Evolutionary conservation across 2,113 vertebrate species (phyloP).

Genomic region (Galemys pyrenaicus): DNA sequence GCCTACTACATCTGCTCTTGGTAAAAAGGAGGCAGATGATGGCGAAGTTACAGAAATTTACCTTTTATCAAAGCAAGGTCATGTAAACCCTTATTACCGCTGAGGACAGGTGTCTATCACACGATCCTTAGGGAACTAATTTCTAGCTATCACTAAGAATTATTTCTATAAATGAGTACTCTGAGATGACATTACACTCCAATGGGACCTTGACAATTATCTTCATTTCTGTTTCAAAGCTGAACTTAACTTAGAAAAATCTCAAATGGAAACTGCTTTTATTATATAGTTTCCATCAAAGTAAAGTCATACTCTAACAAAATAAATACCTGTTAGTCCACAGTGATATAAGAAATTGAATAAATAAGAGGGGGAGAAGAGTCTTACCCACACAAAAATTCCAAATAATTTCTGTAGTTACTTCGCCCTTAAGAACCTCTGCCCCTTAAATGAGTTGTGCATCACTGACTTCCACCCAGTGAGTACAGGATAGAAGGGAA

Average conservation of each 20-base stretch:
- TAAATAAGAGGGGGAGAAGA: background rate
- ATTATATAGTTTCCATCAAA: background rate
- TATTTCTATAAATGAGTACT: background rate
- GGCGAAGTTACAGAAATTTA: background rate
- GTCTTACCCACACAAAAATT: background rate
- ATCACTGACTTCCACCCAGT: background rate
- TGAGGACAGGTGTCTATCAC: background rate
- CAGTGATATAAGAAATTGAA: background rate
- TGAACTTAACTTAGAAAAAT: conserved; percentile 47
- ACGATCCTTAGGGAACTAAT: background rate
- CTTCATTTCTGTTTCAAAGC: conserved; percentile 27
- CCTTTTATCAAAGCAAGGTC: background rate
- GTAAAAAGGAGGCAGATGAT: background rate
- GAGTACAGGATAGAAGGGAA: background rate
- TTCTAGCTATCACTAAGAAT: background rate
- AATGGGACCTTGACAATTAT: background rate
- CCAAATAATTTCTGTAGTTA: background rate
- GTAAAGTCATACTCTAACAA: background rate
- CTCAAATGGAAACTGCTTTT: background rate
- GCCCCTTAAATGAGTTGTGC: background rate
- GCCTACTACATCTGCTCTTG: background rate
- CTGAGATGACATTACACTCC: background rate
- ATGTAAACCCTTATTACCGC: background rate
- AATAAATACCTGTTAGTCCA: background rate
- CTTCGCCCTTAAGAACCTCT: background rate